Conservation (phyloP, 2,797 vertebrate genomes). For the Prunella strophiata region DNA sequence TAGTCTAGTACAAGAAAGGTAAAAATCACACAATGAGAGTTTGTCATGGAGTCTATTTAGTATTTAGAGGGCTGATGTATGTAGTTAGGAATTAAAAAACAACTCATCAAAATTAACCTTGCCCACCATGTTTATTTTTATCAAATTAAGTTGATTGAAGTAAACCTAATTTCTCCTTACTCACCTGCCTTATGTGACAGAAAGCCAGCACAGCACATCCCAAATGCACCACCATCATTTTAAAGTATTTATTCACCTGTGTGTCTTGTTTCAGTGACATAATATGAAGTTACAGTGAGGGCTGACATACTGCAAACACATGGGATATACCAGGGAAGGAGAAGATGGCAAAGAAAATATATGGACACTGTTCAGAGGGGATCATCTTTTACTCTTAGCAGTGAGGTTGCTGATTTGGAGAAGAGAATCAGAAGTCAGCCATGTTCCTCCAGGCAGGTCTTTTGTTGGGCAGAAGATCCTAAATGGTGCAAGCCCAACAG, state of each 20-base stretch:
- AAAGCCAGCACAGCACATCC: not conserved
- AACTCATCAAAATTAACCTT: not conserved
- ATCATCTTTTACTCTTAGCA: not conserved
- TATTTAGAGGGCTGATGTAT: not conserved
- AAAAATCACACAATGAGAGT: not conserved
- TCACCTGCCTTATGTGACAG: not conserved
- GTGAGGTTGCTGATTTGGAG: not conserved
- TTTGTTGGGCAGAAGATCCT: not conserved
- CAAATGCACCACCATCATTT: not conserved
- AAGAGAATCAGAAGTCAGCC: not conserved
- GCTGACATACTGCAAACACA: not conserved
- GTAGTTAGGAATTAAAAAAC: not conserved
- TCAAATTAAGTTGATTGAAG: not conserved
- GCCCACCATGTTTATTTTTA: not conserved
- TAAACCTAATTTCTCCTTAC: not conserved
- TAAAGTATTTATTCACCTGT: not conserved
- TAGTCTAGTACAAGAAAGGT: not conserved
- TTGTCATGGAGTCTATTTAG: not conserved
- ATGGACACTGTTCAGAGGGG: not conserved
- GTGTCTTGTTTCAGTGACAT: not conserved
- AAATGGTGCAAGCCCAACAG: not conserved
- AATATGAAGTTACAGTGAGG: not conserved
- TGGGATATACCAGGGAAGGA: not conserved
- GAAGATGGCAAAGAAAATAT: not conserved
- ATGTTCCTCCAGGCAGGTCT: not conserved